Conservation (phyloP, 2,113 vertebrate genomes). For the Rhadina sibilatrix region DNA sequence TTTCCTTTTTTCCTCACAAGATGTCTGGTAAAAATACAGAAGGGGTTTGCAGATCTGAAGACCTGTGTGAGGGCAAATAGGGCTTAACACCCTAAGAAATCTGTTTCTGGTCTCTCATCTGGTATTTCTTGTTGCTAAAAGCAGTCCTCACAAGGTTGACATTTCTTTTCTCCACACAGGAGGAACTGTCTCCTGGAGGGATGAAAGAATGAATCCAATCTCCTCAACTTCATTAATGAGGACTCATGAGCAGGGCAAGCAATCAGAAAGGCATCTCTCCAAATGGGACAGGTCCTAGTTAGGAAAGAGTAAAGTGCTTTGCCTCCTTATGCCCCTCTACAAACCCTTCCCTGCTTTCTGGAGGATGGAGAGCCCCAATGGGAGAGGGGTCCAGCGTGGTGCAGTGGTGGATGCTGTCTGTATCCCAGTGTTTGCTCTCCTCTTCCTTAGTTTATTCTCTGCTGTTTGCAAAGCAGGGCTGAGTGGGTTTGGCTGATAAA, state of each 20-base stretch:
- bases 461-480: background rate
- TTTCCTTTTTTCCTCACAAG: background rate
- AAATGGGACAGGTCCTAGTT: background rate
- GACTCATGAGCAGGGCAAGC: background rate
- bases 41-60: background rate
- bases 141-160: background rate
- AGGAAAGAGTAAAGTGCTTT: background rate
- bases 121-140: background rate
- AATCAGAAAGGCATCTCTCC: background rate
- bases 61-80: background rate
- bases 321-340: background rate
- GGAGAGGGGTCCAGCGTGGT: background rate
- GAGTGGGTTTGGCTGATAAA: background rate
- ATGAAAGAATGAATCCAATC: background rate
- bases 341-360: background rate
- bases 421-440: background rate
- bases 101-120: background rate
- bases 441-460: background rate
- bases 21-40: background rate
- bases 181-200: background rate
- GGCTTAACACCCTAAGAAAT: background rate
- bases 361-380: background rate
- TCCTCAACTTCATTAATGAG: background rate
- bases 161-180: background rate
- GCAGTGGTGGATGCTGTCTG: background rate